These are phyloP conservation scores for Labeo calbasu DNA, from an alignment of 2,797 vertebrate genomes.

Conservation along the genomic window DNA sequence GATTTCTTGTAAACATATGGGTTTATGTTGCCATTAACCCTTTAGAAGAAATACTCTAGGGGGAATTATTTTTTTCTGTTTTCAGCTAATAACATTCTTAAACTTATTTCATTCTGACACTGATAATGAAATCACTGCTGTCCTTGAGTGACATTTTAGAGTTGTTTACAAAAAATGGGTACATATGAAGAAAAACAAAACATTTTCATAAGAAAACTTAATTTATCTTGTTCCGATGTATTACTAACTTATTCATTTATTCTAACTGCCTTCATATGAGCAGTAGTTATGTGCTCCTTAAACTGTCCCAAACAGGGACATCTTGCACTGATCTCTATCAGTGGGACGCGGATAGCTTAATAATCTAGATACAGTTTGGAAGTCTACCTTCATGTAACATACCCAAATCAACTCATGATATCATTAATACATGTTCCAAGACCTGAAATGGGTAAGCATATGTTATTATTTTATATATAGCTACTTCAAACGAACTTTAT, in stretches of 20 bases:
- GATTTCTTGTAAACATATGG: conserved; percentile 44
- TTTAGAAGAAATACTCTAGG: not conserved
- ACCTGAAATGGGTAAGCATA: not conserved
- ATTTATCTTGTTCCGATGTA: not conserved
- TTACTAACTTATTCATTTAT: not conserved
- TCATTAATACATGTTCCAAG: not conserved
- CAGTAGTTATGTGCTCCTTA: not conserved
- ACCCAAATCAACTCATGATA: not conserved
- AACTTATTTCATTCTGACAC: not conserved
- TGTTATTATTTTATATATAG: not conserved
- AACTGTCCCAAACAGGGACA: not conserved
- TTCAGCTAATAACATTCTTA: not conserved
- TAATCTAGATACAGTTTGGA: not conserved
- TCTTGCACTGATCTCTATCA: not conserved
- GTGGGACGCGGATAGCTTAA: not conserved
- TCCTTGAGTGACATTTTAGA: not conserved
- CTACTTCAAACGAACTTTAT: not conserved
- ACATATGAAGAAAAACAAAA: not conserved
- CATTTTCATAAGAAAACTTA: not conserved
- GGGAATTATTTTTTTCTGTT: not conserved
- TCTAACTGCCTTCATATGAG: not conserved
- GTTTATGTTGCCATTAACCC: conserved; percentile 13
- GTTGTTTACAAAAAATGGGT: not conserved
- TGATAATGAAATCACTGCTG: not conserved
- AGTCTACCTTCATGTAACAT: not conserved